Evolutionary conservation across 2,797 vertebrate genomes (phyloP).

Genomic region (Malacoctenus gilli): DNA sequence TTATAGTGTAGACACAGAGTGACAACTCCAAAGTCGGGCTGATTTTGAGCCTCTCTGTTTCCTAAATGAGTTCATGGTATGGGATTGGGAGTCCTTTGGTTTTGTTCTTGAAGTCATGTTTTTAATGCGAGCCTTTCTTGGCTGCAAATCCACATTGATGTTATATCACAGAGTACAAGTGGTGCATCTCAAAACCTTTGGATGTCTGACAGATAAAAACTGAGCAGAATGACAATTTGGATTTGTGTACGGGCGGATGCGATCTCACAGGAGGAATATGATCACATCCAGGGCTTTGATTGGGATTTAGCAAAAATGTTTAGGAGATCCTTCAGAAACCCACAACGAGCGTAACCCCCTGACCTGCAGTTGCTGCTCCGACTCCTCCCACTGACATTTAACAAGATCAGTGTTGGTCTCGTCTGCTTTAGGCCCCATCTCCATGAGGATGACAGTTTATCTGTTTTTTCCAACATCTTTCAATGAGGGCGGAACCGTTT

Average conservation of each 20-base stretch:
- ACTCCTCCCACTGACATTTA: conserved; percentile 37
- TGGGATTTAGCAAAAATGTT: conserved; percentile 23
- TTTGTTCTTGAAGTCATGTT: conserved; percentile 21
- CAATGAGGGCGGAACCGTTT: too few relatives aligned
- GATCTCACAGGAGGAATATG: conserved; percentile 16
- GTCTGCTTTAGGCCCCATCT: too few relatives aligned
- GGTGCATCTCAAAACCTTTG: conserved; percentile 5
- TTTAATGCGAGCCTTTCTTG: background rate
- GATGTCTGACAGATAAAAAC: conserved; percentile 17
- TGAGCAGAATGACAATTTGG: conserved; percentile 25
- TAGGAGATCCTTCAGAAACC: conserved; percentile 19
- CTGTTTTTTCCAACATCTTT: too few relatives aligned
- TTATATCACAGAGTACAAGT: too few relatives aligned
- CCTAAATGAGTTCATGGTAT: conserved; percentile 27
- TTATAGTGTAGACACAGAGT: conserved; percentile 36
- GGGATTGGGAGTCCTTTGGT: conserved; percentile 12
- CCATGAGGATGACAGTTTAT: too few relatives aligned
- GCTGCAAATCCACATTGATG: too few relatives aligned
- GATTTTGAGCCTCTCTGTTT: conserved; percentile 45
- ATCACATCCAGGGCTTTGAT: conserved; percentile 28
- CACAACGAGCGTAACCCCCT: conserved; percentile 28
- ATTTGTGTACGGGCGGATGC: conserved; percentile 20
- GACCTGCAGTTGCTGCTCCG: conserved; percentile 17
- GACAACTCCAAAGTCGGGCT: conserved; percentile 33
- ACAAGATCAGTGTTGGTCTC: conserved; percentile 54